phyloP scores from a whole-genome alignment of 1,140 invertebrate species.

The Euwallacea fornicatus region DNA sequence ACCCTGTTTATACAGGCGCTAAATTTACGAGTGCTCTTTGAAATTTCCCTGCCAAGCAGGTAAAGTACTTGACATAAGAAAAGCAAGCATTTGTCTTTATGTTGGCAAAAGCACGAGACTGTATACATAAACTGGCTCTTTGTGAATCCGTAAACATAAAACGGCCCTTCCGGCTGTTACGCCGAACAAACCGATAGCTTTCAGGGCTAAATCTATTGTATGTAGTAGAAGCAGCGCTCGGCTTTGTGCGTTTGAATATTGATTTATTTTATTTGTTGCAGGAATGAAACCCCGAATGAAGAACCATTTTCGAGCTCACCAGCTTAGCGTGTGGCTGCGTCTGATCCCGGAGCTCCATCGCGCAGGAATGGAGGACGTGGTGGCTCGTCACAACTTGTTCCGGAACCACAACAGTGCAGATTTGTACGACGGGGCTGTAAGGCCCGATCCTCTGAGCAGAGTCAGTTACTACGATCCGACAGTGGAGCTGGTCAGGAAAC shows the following conservation, averaged over 20 bases:
- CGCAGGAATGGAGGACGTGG: constrained; percentile 84
- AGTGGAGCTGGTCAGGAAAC: constrained; percentile 60
- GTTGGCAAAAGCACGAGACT: background rate
- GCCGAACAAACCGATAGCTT: background rate
- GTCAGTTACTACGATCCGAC: constrained; percentile 59
- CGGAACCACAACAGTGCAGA: constrained; percentile 78
- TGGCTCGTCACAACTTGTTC: constrained; percentile 81
- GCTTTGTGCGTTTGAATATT: background rate
- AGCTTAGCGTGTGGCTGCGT: constrained; percentile 90
- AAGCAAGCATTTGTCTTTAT: too few species aligned
- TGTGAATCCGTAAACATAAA: constrained; percentile 7
- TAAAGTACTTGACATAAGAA: too few species aligned
- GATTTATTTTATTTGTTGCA: constrained; percentile 54
- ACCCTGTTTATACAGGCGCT: too few species aligned
- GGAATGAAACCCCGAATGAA: constrained; percentile 88
- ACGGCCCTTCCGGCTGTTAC: background rate
- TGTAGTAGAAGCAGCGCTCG: background rate
- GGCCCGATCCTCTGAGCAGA: constrained; percentile 73
- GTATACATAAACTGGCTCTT: background rate
- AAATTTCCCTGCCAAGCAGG: too few species aligned
- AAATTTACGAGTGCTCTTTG: too few species aligned
- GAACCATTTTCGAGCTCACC: constrained; percentile 92
- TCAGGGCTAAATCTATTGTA: background rate
- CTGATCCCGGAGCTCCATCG: constrained; percentile 90
- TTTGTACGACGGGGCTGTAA: constrained; percentile 78